Evolutionary conservation across 1,140 invertebrate genomes (phyloP).

Genomic region (Pygmarrhopalites habei): DNA sequence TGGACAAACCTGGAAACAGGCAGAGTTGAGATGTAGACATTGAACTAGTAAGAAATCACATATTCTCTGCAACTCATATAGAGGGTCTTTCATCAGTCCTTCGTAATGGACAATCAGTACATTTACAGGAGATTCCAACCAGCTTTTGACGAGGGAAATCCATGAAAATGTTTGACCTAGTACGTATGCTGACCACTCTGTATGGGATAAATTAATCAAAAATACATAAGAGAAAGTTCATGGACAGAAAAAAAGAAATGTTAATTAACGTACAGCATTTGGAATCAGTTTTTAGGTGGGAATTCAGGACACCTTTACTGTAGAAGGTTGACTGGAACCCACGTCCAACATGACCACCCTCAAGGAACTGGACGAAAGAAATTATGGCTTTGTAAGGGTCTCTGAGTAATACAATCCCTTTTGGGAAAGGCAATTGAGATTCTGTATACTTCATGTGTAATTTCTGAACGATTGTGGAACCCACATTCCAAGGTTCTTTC

Average conservation of each 20-base stretch:
- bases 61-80: slow-evolving; percentile 30
- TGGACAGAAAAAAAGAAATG: too few relatives aligned
- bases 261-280: too few relatives aligned
- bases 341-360: slow-evolving; percentile 41
- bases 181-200: slow-evolving; percentile 41
- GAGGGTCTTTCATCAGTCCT: slow-evolving; percentile 29
- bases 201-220: too few relatives aligned
- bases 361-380: slow-evolving; percentile 43
- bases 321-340: slow-evolving; percentile 15
- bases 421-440: slow-evolving; percentile 31
- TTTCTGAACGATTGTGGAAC: slow-evolving; percentile 44
- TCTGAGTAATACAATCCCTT: slow-evolving; percentile 42
- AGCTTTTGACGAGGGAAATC: slow-evolving; percentile 39
- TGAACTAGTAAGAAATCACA: slow-evolving; percentile 37
- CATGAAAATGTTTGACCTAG: slow-evolving; percentile 39
- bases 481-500: slow-evolving; percentile 36
- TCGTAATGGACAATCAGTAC: slow-evolving; percentile 41
- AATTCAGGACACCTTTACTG: neutral
- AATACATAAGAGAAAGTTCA: too few relatives aligned
- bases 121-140: slow-evolving; percentile 34
- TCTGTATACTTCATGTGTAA: slow-evolving; percentile 39
- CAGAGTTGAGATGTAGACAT: slow-evolving; percentile 19
- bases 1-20: slow-evolving; percentile 40
- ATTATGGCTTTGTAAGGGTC: slow-evolving; percentile 45
- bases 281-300: too few relatives aligned